Evolutionary conservation across 1,140 invertebrate genomes (phyloP).

Genomic region (Lepidurus apus): DNA sequence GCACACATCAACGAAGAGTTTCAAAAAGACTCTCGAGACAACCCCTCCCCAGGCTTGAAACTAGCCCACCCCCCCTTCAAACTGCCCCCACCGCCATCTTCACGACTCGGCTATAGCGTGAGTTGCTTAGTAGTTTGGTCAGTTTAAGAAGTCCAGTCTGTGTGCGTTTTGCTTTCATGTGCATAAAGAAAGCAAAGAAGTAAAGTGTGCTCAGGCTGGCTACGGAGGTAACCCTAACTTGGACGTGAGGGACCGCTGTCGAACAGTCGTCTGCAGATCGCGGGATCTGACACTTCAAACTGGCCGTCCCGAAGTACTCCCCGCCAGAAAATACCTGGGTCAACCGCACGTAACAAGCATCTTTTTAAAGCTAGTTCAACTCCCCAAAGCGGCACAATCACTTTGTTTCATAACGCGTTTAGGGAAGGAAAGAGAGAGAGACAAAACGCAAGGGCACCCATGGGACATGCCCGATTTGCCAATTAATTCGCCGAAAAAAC

Average conservation of each 20-base stretch:
- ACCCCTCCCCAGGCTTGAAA: background rate
- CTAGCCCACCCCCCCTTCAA: background rate
- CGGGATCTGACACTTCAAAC: conserved; percentile 8
- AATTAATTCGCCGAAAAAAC: conserved; percentile 26
- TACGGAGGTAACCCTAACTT: conserved; percentile 12
- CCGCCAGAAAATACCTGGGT: background rate
- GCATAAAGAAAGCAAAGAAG: background rate
- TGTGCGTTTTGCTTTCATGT: background rate
- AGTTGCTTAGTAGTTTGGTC: conserved; percentile 21
- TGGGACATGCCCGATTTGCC: conserved; percentile 23
- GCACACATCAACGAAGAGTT: too few species aligned
- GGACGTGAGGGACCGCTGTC: conserved; percentile 16
- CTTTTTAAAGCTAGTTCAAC: too few species aligned
- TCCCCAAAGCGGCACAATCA: background rate
- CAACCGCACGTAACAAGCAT: background rate
- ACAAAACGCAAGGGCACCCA: conserved; percentile 26
- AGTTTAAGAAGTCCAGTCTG: conserved; percentile 16
- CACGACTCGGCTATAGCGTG: background rate
- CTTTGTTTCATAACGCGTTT: background rate
- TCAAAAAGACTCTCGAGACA: background rate
- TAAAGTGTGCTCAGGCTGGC: conserved; percentile 12
- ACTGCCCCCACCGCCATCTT: background rate
- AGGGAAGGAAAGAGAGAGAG: conserved; percentile 17
- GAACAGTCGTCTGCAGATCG: conserved; percentile 17
- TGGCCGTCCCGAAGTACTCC: background rate